A percentile compares a stretch with the other conserved stretches of the same genome.
Evolutionary conservation across 2,113 vertebrate genomes (phyloP).

Genomic region (Neoarius graeffei): DNA sequence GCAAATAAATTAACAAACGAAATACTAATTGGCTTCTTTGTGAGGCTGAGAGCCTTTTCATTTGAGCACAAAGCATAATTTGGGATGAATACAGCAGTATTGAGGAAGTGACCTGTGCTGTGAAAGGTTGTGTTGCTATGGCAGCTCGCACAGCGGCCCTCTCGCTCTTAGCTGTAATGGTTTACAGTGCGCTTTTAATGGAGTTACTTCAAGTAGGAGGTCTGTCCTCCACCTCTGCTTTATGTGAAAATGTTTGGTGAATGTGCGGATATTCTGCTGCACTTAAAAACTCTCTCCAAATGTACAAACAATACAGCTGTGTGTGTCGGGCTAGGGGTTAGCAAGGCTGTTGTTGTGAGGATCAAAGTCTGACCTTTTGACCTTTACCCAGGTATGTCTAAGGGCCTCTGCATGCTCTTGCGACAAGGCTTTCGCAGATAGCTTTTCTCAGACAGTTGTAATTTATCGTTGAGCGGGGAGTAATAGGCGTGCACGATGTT

Average conservation of each 20-base stretch:
- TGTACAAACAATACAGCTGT: slow-evolving; percentile 31
- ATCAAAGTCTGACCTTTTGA: background rate
- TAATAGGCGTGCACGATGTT: no score
- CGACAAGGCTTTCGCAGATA: no score
- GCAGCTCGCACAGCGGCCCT: slow-evolving; percentile 52
- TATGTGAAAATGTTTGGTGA: slow-evolving; percentile 29
- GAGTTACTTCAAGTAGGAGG: slow-evolving; percentile 50
- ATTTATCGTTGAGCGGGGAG: no score
- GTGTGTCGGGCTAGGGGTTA: slow-evolving; percentile 18
- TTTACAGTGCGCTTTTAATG: slow-evolving; percentile 43
- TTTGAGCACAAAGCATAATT: slow-evolving; percentile 46
- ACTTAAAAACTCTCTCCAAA: slow-evolving; percentile 10
- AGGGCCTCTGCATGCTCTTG: no score
- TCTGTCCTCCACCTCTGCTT: slow-evolving; percentile 42
- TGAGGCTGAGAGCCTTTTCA: slow-evolving; percentile 47
- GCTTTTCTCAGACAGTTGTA: no score
- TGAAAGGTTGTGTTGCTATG: slow-evolving; percentile 63
- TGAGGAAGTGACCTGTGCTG: slow-evolving; percentile 57
- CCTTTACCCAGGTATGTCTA: background rate
- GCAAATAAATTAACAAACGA: slow-evolving; percentile 50
- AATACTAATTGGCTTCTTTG: slow-evolving; percentile 39
- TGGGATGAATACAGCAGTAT: slow-evolving; percentile 50
- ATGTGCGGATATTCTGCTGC: background rate
- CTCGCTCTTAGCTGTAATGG: slow-evolving; percentile 47
- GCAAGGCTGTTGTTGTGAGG: background rate